Percentiles rank a stretch among this genome's conserved stretches.
Evolutionary conservation across 2,888 invertebrate genomes (phyloP).

Genomic region (Lissonota sp.): DNA sequence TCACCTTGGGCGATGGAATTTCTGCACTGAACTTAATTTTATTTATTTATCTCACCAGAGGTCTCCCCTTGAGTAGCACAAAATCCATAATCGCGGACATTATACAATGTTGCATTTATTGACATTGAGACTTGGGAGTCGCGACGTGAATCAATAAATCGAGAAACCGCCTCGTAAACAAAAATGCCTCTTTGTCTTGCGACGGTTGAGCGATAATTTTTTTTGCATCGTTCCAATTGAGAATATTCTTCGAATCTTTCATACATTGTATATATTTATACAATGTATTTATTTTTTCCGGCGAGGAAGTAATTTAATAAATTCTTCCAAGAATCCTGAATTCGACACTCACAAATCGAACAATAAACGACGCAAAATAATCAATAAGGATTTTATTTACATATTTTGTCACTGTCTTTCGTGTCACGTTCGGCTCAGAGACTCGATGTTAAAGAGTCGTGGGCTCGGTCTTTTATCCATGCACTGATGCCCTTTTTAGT

Average conservation of each 20-base stretch:
- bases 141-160: slow-evolving; percentile 13
- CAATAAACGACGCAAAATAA: slow-evolving; percentile 17
- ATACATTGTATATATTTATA: neutral
- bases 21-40: no score
- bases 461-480: neutral
- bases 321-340: neutral
- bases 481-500: no score
- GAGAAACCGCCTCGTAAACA: slow-evolving; percentile 19
- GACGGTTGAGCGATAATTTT: neutral
- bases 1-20: no score
- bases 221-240: neutral
- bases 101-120: no score
- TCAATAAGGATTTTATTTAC: slow-evolving; percentile 29
- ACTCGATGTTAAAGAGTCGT: neutral
- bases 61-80: no score
- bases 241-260: neutral
- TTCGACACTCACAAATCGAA: neutral
- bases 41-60: no score
- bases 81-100: no score
- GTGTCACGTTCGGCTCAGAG: neutral
- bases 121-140: no score
- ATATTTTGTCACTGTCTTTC: neutral
- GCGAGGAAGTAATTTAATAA: neutral
- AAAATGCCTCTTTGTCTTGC: neutral
- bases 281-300: neutral